phyloP scores from a whole-genome alignment of 2,113 vertebrate species.

The Hyperopisus bebe region DNA sequence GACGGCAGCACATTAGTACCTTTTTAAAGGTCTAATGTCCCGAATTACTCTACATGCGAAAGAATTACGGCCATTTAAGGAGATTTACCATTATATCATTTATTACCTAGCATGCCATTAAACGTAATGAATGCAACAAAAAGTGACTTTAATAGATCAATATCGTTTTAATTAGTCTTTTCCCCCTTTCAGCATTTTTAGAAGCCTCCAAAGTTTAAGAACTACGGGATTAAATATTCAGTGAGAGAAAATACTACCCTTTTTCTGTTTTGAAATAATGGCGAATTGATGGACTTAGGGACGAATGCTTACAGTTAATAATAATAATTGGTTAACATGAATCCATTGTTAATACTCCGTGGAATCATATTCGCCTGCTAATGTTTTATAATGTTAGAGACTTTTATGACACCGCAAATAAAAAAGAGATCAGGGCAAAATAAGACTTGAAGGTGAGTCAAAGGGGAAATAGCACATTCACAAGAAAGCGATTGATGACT shows the following conservation, averaged over 20 bases:
- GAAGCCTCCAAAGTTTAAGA: not conserved
- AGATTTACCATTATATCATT: not conserved
- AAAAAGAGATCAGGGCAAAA: not conserved
- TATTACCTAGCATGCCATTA: not conserved
- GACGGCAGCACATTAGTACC: not conserved
- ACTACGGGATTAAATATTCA: not conserved
- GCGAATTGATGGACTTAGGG: not conserved
- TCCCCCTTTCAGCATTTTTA: not conserved
- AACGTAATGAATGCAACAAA: not conserved
- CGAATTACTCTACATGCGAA: not conserved
- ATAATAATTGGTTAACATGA: not conserved
- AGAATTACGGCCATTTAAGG: not conserved
- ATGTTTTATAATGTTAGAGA: not conserved
- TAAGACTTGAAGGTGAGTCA: not conserved
- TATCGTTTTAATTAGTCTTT: not conserved
- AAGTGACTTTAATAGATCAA: not conserved
- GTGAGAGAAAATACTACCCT: not conserved
- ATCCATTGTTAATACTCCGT: not conserved
- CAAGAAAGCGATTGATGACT: not conserved
- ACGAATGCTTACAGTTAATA: not conserved
- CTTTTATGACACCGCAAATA: not conserved
- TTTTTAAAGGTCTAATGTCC: not conserved
- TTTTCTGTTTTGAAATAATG: not conserved
- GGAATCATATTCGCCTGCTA: not conserved
- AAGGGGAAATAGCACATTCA: not conserved